Conservation (phyloP, 2,888 invertebrate species). For the Tromatobia lineatoria region DNA sequence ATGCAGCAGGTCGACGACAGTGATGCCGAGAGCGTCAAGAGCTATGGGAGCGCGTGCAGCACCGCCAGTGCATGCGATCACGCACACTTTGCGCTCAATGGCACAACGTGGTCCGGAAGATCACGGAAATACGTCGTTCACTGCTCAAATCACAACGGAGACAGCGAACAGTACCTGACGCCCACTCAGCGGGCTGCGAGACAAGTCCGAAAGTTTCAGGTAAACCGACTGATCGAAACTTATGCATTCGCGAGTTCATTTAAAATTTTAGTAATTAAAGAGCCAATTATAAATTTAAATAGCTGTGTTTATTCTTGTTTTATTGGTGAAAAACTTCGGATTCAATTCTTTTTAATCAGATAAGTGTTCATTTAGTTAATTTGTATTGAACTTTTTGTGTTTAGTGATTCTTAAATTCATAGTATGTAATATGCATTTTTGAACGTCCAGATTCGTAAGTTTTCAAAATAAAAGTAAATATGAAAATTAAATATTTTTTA, state of each 20-base stretch:
- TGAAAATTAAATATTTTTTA: no score
- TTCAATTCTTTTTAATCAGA: no score
- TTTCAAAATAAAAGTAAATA: no score
- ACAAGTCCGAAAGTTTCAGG: slow-evolving; percentile 91
- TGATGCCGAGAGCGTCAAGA: slow-evolving; percentile 92
- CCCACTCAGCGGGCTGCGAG: slow-evolving; percentile 95
- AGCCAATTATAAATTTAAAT: no score
- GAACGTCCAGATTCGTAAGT: no score
- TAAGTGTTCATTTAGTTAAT: no score
- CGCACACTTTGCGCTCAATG: slow-evolving; percentile 91
- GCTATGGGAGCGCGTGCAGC: slow-evolving; percentile 91
- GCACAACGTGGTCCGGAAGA: slow-evolving; percentile 87
- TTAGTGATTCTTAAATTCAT: no score
- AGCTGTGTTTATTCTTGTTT: no score
- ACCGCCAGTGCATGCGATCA: slow-evolving; percentile 94
- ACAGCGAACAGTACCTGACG: slow-evolving; percentile 94
- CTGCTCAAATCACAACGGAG: slow-evolving; percentile 92
- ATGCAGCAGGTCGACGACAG: slow-evolving; percentile 85
- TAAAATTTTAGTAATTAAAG: no score
- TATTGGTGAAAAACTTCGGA: no score
- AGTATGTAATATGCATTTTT: no score
- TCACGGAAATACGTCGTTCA: slow-evolving; percentile 92
- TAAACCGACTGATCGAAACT: slow-evolving; percentile 66
- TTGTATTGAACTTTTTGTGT: no score
- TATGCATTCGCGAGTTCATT: not conserved